These are phyloP conservation scores for Pristis pectinata DNA, from an alignment of 2,797 vertebrate genomes.

Conservation along the genomic window DNA sequence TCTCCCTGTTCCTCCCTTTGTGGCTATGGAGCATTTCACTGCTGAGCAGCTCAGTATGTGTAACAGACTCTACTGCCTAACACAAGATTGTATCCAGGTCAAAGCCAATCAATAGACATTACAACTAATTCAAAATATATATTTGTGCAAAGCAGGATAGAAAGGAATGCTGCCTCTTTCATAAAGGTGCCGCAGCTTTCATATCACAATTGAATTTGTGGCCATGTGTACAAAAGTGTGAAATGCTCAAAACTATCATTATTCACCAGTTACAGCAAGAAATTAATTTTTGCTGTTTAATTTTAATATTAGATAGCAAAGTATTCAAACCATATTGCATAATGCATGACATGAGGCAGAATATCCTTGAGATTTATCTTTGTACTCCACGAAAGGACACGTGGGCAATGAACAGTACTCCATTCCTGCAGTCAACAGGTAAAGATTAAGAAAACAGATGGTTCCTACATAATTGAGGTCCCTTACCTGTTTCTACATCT, in stretches of 20 bases:
- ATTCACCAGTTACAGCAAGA: not conserved
- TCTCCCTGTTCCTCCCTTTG: not conserved
- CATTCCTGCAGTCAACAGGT: not conserved
- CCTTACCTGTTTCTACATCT: not conserved
- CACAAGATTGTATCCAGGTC: not conserved
- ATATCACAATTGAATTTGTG: not conserved
- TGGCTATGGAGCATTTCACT: not conserved
- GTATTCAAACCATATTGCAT: not conserved
- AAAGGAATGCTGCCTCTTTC: not conserved
- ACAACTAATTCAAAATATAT: not conserved
- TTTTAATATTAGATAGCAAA: not conserved
- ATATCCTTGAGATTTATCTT: conserved; percentile 4
- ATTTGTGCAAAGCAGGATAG: not conserved
- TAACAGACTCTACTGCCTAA: not conserved
- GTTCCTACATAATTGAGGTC: not conserved
- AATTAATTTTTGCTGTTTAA: conserved; percentile 4
- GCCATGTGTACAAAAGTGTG: not conserved
- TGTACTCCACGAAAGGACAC: not conserved
- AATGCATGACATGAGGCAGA: not conserved
- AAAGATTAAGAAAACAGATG: not conserved
- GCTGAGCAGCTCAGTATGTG: not conserved
- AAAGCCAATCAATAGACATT: not conserved
- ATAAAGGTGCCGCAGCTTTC: not conserved
- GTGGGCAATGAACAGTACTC: not conserved
- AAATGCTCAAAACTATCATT: not conserved